A percentile compares a stretch with the other conserved stretches of the same genome.
phyloP scores from a whole-genome alignment of 2,888 invertebrate genomes.

The Tinea semifulvella region DNA sequence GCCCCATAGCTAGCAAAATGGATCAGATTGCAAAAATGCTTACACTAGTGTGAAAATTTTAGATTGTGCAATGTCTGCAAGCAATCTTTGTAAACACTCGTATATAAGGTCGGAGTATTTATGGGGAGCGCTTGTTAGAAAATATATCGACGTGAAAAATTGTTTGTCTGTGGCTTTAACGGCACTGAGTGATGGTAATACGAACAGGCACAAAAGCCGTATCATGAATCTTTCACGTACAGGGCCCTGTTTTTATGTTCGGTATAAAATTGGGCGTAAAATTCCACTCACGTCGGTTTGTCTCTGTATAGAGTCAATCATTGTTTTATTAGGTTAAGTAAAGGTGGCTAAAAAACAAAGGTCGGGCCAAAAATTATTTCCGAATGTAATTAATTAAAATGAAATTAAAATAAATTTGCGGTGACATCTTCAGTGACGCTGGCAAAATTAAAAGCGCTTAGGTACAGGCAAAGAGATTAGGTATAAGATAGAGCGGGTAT shows the following conservation, averaged over 20 bases:
- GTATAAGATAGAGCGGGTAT: too few species aligned
- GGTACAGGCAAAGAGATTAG: not conserved
- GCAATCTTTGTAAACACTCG: not conserved
- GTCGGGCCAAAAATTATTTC: not conserved
- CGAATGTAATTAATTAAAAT: not conserved
- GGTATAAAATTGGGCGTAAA: conserved; percentile 51
- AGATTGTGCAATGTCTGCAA: not conserved
- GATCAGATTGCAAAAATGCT: not conserved
- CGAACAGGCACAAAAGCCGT: conserved; percentile 28
- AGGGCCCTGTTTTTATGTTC: conserved; percentile 41
- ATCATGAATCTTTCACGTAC: conserved; percentile 51
- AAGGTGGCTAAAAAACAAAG: conserved; percentile 20
- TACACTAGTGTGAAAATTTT: not conserved
- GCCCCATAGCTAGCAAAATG: not conserved
- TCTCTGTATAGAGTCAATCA: conserved; percentile 48
- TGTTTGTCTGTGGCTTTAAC: conserved; percentile 13
- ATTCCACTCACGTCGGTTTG: conserved; percentile 46
- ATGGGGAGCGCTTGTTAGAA: not conserved
- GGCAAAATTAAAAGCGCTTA: conserved; percentile 6
- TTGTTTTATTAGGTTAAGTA: conserved; percentile 48
- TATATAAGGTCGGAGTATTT: not conserved
- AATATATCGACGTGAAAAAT: conserved; percentile 11
- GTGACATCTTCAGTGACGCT: conserved; percentile 3
- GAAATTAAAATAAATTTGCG: conserved; percentile 5
- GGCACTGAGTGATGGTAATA: conserved; percentile 20